Percentiles rank a stretch among this genome's conserved stretches.
Evolutionary conservation across 2,888 invertebrate species (phyloP).

Genomic region (Aromia moschata): DNA sequence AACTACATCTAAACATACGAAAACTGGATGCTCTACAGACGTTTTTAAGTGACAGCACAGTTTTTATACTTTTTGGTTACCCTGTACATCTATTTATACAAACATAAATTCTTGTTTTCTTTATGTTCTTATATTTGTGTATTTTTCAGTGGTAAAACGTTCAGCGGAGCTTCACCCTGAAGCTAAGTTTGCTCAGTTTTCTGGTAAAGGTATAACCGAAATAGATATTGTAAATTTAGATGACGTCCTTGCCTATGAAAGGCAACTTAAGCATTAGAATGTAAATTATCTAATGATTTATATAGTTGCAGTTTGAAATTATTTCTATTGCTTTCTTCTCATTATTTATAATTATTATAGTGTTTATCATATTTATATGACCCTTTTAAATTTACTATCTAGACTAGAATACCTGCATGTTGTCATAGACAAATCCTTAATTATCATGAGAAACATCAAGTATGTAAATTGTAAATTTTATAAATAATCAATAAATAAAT

Average conservation of each 20-base stretch:
- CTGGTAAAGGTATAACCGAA: slow-evolving; percentile 79
- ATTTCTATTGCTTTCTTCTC: slow-evolving; percentile 1
- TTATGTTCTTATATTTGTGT: slow-evolving; percentile 31
- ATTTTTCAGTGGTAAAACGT: slow-evolving; percentile 60
- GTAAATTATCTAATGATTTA: slow-evolving; percentile 27
- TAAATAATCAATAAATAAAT: slow-evolving; percentile 37
- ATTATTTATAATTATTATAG: slow-evolving; percentile 7
- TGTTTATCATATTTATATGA: neutral
- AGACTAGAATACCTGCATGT: slow-evolving; percentile 7
- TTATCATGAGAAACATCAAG: slow-evolving; percentile 31
- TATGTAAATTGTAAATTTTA: slow-evolving; percentile 46
- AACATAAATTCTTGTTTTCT: neutral
- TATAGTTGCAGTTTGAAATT: slow-evolving; percentile 17
- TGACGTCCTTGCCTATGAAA: slow-evolving; percentile 68
- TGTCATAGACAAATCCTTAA: slow-evolving; percentile 3
- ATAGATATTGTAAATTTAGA: slow-evolving; percentile 77
- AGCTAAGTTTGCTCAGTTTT: slow-evolving; percentile 78
- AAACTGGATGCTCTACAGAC: neutral
- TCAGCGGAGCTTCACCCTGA: slow-evolving; percentile 61
- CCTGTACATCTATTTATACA: neutral
- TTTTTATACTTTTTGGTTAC: neutral
- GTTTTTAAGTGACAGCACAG: neutral
- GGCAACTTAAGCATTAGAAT: slow-evolving; percentile 41
- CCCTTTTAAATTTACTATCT: neutral
- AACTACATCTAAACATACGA: neutral